Evolutionary conservation across 2,888 invertebrate species (phyloP).

Genomic region (Pollenia amentaria): DNA sequence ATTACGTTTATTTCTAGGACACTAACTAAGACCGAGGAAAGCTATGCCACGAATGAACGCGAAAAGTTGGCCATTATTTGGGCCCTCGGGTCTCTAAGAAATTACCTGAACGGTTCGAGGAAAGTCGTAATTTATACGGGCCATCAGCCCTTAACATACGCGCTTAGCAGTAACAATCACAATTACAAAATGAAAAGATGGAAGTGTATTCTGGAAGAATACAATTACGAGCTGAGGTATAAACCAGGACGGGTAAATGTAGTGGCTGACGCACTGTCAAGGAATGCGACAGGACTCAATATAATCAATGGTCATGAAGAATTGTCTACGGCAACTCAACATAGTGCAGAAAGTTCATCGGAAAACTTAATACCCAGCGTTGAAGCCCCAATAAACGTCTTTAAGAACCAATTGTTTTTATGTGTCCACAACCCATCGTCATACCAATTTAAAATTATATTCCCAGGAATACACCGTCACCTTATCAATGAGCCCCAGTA

Average conservation of each 20-base stretch:
- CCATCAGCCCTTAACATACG: conserved; percentile 57
- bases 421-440: conserved; percentile 39
- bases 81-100: conserved; percentile 73
- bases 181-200: conserved; percentile 61
- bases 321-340: too few relatives aligned
- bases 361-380: neutral
- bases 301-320: too few relatives aligned
- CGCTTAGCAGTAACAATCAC: conserved; percentile 60
- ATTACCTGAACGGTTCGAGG: too few relatives aligned
- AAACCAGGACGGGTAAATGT: conserved; percentile 79
- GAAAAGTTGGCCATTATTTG: conserved; percentile 57
- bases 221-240: conserved; percentile 78
- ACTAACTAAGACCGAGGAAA: too few relatives aligned
- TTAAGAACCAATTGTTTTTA: conserved; percentile 70
- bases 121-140: conserved; percentile 63
- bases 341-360: too few relatives aligned
- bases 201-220: conserved; percentile 32
- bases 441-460: too few relatives aligned
- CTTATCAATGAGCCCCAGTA: conserved; percentile 42
- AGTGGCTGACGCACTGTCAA: conserved; percentile 75
- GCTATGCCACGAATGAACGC: conserved; percentile 26
- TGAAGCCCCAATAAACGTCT: conserved; percentile 72
- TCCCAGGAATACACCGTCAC: conserved; percentile 65
- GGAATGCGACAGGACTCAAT: conserved; percentile 15
- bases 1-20: too few relatives aligned